Evolutionary conservation across 2,797 vertebrate species (phyloP), one percentile per base, ranked within the genome.

Genomic region (Cottoperca gobio): DNA sequence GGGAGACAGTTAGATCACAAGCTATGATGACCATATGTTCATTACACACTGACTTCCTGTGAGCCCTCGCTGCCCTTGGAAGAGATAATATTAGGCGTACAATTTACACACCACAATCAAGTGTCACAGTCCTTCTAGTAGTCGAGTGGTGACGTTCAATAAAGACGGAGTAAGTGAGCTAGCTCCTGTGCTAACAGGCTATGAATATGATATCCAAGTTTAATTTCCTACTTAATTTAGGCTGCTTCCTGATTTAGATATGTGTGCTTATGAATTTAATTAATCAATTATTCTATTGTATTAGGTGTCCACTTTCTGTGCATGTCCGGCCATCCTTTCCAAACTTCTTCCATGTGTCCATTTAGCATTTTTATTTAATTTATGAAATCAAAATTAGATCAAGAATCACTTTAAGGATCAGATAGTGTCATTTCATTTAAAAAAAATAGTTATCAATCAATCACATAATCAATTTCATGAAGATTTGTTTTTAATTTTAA

Each of bases 1-100:
- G 35, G 57, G 76, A 82, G 84, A 78, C 83, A 49, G 76, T 60
- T 59, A 74, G 74, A 79, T 84, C 74, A 76, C 76, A 76, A 72
- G 71, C 71, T 85, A 82, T 73, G 77, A 87, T 69, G 68, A 64
- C 83, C 87, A 79, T 88, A 86, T 86, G 84, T 88, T 86, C 78
- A 82, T 79, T 83, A 76, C 80, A 68, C 67, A 31, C 35, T 66
- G 70, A 83, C 59, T 60, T 85, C 74, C 53, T 64, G 63, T 88
- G 84, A 60, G 40, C 67, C 58, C 73, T 50, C 37, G 45, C 61
- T 83, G 78, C 79, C 76, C 81, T 84, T 81, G 80, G 57, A 85
- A 63, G 77, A 81, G 83, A 84, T 79, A 73, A 71, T 78, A 64
- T 82, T 52, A 60, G 59, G 10, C 45, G 54, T 35, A 70, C 57